phyloP scores from a whole-genome alignment of 2,888 invertebrate genomes.

The Hermaeophaga mercurialis region DNA sequence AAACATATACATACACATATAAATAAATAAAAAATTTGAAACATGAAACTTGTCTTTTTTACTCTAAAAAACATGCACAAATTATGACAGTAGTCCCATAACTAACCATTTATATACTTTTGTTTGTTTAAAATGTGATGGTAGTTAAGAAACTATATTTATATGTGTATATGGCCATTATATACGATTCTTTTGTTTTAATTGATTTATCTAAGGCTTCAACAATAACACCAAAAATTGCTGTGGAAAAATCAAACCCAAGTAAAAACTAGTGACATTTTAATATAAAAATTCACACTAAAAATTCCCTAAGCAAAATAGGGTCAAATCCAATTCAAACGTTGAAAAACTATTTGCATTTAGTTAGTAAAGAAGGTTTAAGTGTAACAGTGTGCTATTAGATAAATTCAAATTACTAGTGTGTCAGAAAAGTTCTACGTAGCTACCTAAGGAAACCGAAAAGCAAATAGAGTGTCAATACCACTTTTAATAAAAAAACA shows the following conservation, averaged over 20 bases:
- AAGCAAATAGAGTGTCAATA: slow-evolving; percentile 18
- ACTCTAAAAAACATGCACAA: slow-evolving; percentile 1
- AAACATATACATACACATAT: no score
- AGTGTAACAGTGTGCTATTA: slow-evolving; percentile 36
- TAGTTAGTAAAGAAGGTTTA: slow-evolving; percentile 35
- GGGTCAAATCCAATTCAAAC: slow-evolving; percentile 24
- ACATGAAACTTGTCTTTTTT: no score
- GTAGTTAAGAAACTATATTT: background rate
- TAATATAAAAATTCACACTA: slow-evolving; percentile 17
- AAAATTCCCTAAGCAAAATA: slow-evolving; percentile 25
- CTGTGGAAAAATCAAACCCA: slow-evolving; percentile 17
- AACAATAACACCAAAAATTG: background rate
- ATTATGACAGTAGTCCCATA: background rate
- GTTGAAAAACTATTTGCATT: slow-evolving; percentile 29
- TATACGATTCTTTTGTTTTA: no score
- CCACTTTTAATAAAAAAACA: background rate
- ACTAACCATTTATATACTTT: no score
- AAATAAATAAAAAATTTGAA: no score
- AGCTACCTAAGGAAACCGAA: slow-evolving; percentile 34
- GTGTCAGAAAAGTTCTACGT: slow-evolving; percentile 36
- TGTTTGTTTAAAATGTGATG: no score
- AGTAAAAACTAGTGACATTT: slow-evolving; percentile 19
- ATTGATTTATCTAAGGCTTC: background rate
- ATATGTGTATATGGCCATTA: no score
- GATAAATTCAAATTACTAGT: slow-evolving; percentile 33